Percentiles rank a stretch among this genome's conserved stretches.
These are phyloP conservation scores for Microctenopoma lineatum DNA, from an alignment of 2,797 vertebrate genomes.

Conservation along the genomic window DNA sequence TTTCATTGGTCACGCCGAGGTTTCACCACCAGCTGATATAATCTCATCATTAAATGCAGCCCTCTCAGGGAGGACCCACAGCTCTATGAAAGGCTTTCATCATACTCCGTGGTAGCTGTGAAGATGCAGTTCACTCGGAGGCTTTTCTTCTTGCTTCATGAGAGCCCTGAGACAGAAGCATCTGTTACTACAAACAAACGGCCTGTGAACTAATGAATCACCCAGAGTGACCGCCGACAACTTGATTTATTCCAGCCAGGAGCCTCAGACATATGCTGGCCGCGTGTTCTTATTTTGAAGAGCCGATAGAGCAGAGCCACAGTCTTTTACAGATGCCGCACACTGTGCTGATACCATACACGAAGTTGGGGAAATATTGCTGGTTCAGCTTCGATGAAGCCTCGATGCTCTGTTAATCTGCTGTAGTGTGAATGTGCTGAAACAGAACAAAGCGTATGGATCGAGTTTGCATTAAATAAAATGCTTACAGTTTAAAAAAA, in stretches of 20 bases:
- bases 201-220: slow-evolving; percentile 53
- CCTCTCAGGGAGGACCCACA: slow-evolving; percentile 23
- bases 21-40: slow-evolving; percentile 43
- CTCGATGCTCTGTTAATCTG: slow-evolving; percentile 48
- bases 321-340: slow-evolving; percentile 49
- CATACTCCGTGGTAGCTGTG: slow-evolving; percentile 18
- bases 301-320: slow-evolving; percentile 31
- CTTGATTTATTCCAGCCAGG: slow-evolving; percentile 49
- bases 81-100: slow-evolving; percentile 59
- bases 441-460: slow-evolving; percentile 41
- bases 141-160: slow-evolving; percentile 25
- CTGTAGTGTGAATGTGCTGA: slow-evolving; percentile 61
- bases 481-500: slow-evolving; percentile 17
- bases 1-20: slow-evolving; percentile 36
- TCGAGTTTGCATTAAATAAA: slow-evolving; percentile 48
- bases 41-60: slow-evolving; percentile 58
- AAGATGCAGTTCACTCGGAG: slow-evolving; percentile 30
- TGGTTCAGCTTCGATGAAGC: slow-evolving; percentile 60
- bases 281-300: slow-evolving; percentile 57
- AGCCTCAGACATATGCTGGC: slow-evolving; percentile 42
- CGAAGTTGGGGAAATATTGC: slow-evolving; percentile 49
- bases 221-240: slow-evolving; percentile 39
- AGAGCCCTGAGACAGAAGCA: slow-evolving; percentile 22
- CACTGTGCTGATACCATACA: slow-evolving; percentile 46
- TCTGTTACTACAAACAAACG: slow-evolving; percentile 55